Conservation (phyloP, 2,888 invertebrate genomes). For the Caenorhabditis japonica region DNA sequence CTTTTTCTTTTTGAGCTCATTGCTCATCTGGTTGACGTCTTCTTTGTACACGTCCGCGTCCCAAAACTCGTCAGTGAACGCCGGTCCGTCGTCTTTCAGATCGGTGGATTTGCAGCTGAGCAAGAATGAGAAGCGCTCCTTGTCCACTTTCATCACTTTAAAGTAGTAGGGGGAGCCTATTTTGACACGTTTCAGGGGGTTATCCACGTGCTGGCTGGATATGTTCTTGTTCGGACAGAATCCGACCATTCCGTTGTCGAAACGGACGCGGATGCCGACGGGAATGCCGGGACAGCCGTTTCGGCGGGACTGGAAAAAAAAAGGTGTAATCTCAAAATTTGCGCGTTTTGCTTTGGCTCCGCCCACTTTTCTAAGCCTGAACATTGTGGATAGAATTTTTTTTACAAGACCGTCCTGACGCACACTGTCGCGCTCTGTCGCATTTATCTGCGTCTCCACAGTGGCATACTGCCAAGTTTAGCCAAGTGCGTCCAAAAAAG, state of each 20-base stretch:
- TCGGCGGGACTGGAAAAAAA: conserved; percentile 79
- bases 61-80: conserved; percentile 84
- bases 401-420: no score
- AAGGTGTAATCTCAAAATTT: background rate
- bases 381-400: no score
- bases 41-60: conserved; percentile 88
- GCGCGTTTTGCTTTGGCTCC: no score
- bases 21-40: conserved; percentile 80
- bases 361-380: no score
- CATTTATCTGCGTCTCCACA: no score
- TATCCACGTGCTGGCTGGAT: conserved; percentile 86
- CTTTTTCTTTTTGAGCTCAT: conserved; percentile 86
- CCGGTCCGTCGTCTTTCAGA: conserved; percentile 12
- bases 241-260: conserved; percentile 91
- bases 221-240: conserved; percentile 94
- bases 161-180: conserved; percentile 46
- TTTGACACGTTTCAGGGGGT: conserved; percentile 92
- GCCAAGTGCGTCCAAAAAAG: no score
- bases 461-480: no score
- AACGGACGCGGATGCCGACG: conserved; percentile 86
- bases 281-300: conserved; percentile 90
- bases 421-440: no score
- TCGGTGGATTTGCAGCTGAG: conserved; percentile 53
- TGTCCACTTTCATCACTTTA: conserved; percentile 39
- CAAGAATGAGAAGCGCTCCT: conserved; percentile 38